Evolutionary conservation across 1,140 invertebrate genomes (phyloP), one percentile per base, ranked within the genome.

Genomic region (Eriosoma lanigerum): DNA sequence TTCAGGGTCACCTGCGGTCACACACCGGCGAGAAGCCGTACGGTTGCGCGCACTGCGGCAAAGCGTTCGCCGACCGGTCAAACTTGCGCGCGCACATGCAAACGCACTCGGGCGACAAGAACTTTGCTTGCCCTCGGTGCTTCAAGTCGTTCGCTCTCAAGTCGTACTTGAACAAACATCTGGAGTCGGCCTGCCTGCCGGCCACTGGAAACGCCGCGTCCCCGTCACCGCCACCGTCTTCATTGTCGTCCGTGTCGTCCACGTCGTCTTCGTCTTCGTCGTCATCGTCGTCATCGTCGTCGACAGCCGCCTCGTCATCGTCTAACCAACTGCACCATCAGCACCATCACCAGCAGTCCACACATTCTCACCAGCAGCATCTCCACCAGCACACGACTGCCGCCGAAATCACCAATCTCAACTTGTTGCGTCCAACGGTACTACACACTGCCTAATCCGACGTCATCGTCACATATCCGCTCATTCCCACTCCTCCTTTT

Each of bases 21-120:
- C 98, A 99, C 88, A 98, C 97, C 0, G 98, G 98, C 0, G 97
- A 99, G 87, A 99, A 99, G 85, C 98, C 98, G 0, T 99, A 97
- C 87, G 96, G 96, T 1, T 99, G 98, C 87, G 96, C 96, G 10
- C 96, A 98, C 85, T 99, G 98, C 87, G 97, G 96, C 70, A 99
- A 99, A 86, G 95, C 96, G 4, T 99, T 99, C 86, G 97, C 98
- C 9, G 97, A 99, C 87, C 89, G 97, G 48, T 98, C 94, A 82
- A 98, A 98, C 85, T 88, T 98, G 12, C 86, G 96, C 24, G 96
- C 96, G 0, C 96, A 98, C 87, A 94, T 97, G 91, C 94, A 97
- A 86, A 97, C 95, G 0, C 95, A 97, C 85, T 94, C 94, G 12
- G 88, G 91, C 12, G 92, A 93, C 84, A 97, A 97, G 88, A 94